Percentiles rank a stretch among this genome's conserved stretches.
These are phyloP conservation scores for Carterocephalus palaemon DNA, from an alignment of 2,888 invertebrate species.

Conservation along the genomic window DNA sequence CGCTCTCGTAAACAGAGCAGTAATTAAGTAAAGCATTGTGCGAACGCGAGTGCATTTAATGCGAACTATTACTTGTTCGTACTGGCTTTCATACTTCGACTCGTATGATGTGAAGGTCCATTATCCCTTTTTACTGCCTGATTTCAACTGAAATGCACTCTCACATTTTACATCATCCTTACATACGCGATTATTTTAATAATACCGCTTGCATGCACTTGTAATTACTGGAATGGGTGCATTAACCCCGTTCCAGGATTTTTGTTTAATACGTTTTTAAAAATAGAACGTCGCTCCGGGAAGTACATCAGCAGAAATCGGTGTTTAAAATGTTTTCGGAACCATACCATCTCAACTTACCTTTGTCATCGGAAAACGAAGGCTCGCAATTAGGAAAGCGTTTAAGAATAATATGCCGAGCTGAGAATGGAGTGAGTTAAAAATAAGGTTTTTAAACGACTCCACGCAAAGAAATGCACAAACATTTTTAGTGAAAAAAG, in stretches of 20 bases:
- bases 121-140: constrained; percentile 15
- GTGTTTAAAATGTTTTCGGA: constrained; percentile 1
- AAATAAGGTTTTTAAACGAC: too few species aligned
- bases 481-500: too few species aligned
- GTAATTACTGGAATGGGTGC: constrained; percentile 11
- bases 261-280: constrained; percentile 6
- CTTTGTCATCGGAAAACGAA: constrained; percentile 1
- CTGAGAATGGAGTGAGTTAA: background rate
- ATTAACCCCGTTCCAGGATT: constrained; percentile 16
- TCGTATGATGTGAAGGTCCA: constrained; percentile 8
- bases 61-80: constrained; percentile 34
- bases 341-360: background rate
- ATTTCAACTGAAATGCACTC: constrained; percentile 21
- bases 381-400: constrained; percentile 4
- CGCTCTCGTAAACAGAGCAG: constrained; percentile 30
- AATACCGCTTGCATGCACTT: constrained; percentile 5
- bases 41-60: constrained; percentile 38
- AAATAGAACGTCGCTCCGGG: background rate
- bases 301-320: background rate
- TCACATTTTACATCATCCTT: constrained; percentile 22
- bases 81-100: constrained; percentile 8
- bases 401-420: constrained; percentile 6
- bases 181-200: constrained; percentile 18
- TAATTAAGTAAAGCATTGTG: constrained; percentile 41
- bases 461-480: too few species aligned